phyloP scores from a whole-genome alignment of 2,113 vertebrate genomes.

The Accipiter cooperii region DNA sequence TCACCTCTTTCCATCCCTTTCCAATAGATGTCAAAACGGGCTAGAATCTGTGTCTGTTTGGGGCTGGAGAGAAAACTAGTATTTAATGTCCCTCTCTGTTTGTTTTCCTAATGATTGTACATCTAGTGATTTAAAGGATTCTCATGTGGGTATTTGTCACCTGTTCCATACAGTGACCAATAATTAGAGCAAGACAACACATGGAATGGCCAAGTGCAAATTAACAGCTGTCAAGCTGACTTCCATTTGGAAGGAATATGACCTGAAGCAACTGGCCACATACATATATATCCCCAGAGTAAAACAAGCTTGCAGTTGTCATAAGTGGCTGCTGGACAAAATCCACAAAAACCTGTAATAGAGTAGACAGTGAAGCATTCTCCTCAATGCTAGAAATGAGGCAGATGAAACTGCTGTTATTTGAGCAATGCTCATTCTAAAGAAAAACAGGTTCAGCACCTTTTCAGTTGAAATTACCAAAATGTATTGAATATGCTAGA shows the following conservation, averaged over 20 bases:
- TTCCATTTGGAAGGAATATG: conserved; percentile 5
- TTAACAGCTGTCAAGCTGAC: conserved; percentile 19
- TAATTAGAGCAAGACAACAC: conserved; percentile 14
- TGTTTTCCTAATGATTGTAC: not conserved
- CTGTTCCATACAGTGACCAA: conserved; percentile 16
- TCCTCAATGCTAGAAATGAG: not conserved
- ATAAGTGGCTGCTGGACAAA: not conserved
- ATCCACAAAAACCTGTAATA: not conserved
- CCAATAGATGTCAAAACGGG: not conserved
- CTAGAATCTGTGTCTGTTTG: conserved; percentile 1
- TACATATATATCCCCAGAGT: not conserved
- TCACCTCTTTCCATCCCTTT: not conserved
- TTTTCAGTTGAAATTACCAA: not conserved
- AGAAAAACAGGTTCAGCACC: not conserved
- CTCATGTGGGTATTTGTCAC: conserved; percentile 32
- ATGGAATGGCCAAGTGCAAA: conserved; percentile 1
- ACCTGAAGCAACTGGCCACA: conserved; percentile 14
- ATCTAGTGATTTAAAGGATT: not conserved
- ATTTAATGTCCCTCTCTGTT: not conserved
- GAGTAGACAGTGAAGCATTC: not conserved
- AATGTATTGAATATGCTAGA: not conserved
- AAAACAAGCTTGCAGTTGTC: not conserved
- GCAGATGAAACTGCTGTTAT: not conserved
- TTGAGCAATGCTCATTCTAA: not conserved
- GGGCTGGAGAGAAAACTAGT: not conserved